Evolutionary conservation across 2,888 invertebrate genomes (phyloP), one percentile per base, ranked within the genome.

Genomic region (Sturmia bella): DNA sequence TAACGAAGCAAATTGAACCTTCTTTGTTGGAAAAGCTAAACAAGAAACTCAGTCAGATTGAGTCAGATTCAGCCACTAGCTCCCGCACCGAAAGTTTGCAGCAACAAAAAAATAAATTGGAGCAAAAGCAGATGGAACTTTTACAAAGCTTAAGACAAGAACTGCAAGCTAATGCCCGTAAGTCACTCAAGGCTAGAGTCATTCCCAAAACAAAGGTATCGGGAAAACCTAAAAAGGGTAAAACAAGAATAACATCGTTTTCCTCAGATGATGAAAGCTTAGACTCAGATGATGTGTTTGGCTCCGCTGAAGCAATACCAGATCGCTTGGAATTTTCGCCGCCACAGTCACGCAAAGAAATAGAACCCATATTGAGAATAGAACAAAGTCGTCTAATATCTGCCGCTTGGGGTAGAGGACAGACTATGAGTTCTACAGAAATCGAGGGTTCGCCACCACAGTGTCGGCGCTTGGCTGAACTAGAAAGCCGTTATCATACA

Each of bases 371-470:
- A 79, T 88, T 95, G 41, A 94, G 94, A 87, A 93, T 93, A 76
- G 95, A 95, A 88, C 95, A 95, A 73, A 95, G 94, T 87, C 93
- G 94, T 86, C 92, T 94, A 11, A 93, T 93, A 19, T 93, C 94
- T 1, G 94, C 93, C 0, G 93, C 93, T 27, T 94, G 94, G 94
- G 93, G 93, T 69, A 92, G 94, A 84, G 94, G 94, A 0, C 95
- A 95, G 89, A 94, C 94, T 0, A 95, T 95, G 95, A 95, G 95
- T 85, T 95, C 95, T 0, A 95, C 95, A 0, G 95, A 95, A 92
- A 94, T 95, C 6, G 95, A 95, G 89, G 95, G 95, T 0, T 95
- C 95, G 0, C 95, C 95, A 0, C 95, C 95, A 0, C 94, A 94
- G 85, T 94, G 94, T 84, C 91, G 95, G 6, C 94, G 94, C 84